Base-by-base conservation (phyloP, 2,888 invertebrate species). In the Stratiomys singularior region DNA sequence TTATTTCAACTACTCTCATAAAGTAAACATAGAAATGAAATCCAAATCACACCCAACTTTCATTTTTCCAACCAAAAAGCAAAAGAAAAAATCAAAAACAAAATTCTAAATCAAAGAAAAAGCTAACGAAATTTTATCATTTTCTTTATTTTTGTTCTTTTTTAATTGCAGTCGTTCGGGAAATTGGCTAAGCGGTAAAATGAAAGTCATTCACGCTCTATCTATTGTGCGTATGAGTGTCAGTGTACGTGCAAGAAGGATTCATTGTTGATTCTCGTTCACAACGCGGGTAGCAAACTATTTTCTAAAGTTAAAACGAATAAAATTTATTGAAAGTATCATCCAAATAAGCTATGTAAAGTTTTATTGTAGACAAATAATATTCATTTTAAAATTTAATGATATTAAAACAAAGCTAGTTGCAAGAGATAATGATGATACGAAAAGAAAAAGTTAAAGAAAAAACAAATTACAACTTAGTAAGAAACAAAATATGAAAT, bases 81-180 rank as follows among this genome's bases (percentile, higher is more conserved):
- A 37, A 37, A 37, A 37, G 37, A 37, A 37, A 37, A 37, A 37
- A n/a, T n/a, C n/a, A 37, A 37, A 37, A 30, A 37, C 21, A 47
- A 44, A 69, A 69, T 69, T 69, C 60, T 25, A 18, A 63, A 76
- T 64, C 47, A 76, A 69, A 44, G 30, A 69, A 58, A 76, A 56
- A 37, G 69, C 23, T 69, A 15, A 69, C 76, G 58, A 76, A 76
- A 76, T 76, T 72, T 79, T 79, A 78, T 79, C 76, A 76, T 79
- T 79, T 79, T 60, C 76, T 79, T 79, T 78, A 78, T 78, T 79
- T 80, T 78, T 77, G 63, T 80, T 78, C 67, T 79, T 78, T 78
- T 80, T 80, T 78, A 79, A 79, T 80, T 80, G 78, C 80, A 80
- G 80, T 80, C 80, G 74, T 80, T 77, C 78, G 80, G 79, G 80